These are phyloP conservation scores for Epicauta chinensis DNA, from an alignment of 1,140 invertebrate genomes.

Conservation along the genomic window DNA sequence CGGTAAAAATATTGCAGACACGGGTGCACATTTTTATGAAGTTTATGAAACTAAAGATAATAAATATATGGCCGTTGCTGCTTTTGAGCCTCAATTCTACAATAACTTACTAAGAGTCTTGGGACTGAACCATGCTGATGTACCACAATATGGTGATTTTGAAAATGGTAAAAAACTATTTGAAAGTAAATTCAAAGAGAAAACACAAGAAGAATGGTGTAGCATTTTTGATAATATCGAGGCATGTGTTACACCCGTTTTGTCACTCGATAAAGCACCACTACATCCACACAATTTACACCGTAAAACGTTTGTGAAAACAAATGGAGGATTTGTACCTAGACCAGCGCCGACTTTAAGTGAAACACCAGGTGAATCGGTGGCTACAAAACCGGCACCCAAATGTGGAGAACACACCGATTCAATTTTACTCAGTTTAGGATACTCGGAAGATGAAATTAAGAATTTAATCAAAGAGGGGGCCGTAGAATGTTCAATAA, in stretches of 20 bases:
- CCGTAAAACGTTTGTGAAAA: conserved; percentile 50
- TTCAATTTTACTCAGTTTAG: conserved; percentile 53
- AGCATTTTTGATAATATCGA: conserved; percentile 80
- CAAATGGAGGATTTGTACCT: conserved; percentile 48
- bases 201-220: conserved; percentile 87
- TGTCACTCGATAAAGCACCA: conserved; percentile 67
- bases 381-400: conserved; percentile 37
- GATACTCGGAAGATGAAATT: conserved; percentile 50
- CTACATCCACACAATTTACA: conserved; percentile 55
- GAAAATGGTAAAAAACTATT: conserved; percentile 55
- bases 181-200: conserved; percentile 64
- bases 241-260: conserved; percentile 92
- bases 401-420: conserved; percentile 54
- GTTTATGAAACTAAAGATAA: conserved; percentile 92
- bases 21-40: conserved; percentile 84
- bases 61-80: conserved; percentile 91
- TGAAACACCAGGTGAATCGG: conserved; percentile 58
- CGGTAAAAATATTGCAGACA: conserved; percentile 77
- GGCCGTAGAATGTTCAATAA: conserved; percentile 38
- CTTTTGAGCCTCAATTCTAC: conserved; percentile 92
- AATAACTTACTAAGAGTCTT: conserved; percentile 63
- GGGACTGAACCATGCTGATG: conserved; percentile 53
- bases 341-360: conserved; percentile 65
- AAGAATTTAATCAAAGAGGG: conserved; percentile 44
- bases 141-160: conserved; percentile 57